phyloP scores from a whole-genome alignment of 2,113 vertebrate genomes.

The Dromas ardeola region DNA sequence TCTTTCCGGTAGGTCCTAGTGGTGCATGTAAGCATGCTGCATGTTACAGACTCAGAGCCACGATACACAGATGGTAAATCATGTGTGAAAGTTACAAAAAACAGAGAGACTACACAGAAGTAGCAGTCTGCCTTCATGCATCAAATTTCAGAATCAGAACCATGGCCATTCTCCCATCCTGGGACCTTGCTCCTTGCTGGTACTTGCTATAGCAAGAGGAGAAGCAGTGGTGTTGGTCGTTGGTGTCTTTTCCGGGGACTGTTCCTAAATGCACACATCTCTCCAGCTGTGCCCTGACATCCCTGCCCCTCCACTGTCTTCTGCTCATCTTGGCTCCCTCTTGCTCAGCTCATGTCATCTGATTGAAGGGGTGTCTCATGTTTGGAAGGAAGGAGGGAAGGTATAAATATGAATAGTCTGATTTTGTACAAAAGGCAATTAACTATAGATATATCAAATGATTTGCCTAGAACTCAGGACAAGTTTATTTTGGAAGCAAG shows the following conservation, averaged over 20 bases:
- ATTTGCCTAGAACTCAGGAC: neutral
- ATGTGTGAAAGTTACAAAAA: neutral
- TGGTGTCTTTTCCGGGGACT: neutral
- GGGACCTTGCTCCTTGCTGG: neutral
- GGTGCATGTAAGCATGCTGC: neutral
- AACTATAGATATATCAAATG: neutral
- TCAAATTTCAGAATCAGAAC: neutral
- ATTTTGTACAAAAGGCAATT: neutral
- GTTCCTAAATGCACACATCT: neutral
- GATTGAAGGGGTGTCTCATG: neutral
- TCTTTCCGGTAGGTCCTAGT: accelerated
- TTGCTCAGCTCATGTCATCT: neutral
- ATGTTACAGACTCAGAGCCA: accelerated
- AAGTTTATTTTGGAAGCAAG: neutral
- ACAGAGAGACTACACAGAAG: neutral
- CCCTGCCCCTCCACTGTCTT: neutral
- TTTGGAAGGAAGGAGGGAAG: neutral
- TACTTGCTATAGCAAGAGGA: neutral
- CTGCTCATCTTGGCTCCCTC: neutral
- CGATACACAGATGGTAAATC: neutral
- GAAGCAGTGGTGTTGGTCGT: neutral
- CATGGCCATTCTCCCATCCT: neutral
- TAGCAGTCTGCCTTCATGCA: neutral
- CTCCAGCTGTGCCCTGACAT: neutral
- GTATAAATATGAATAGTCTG: neutral